Base-by-base conservation (phyloP, 2,888 invertebrate genomes). In the Oxycera nigricornis region DNA sequence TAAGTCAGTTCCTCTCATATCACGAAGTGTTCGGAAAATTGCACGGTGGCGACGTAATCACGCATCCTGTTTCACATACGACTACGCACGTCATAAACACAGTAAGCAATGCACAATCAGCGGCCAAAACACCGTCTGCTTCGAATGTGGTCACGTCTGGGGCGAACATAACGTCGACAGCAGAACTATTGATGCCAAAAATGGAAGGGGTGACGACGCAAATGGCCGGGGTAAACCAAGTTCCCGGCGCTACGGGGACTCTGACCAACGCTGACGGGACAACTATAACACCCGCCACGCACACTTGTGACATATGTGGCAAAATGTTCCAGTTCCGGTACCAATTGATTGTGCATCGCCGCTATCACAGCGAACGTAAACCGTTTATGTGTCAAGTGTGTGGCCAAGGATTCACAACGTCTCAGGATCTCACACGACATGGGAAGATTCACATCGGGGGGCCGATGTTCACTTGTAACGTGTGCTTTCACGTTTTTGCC, bases 261-360 rank as follows among this genome's bases (percentile, higher is more conserved):
- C 89, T 89, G 76, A 86, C 88, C 2, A 86, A 87, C n/a, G 72
- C 72, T 41, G 75, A 74, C 57, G 74, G 65, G 20, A 46, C 72
- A 17, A 75, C 31, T 41, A 75, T 76, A 41, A 76, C 75, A 41
- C 73, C 75, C 24, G 77, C 76, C 14, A 83, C 83, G 77, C 94
- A 94, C 83, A 89, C 91, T 20, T 94, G 94, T 83, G 94, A 94
- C 84, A 89, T 94, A 76, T 94, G 94, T 81, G 93, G 93, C 70
- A 94, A 94, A 86, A 91, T 93, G 86, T 94, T 94, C 85, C 93
- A 93, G 81, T 94, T 92, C 84, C 90, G 94, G 74, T 94, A 95
- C 85, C 94, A 94, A 83, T 88, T 94, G 75, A 94, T 94, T 80
- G 94, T 94, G 52, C 94, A 95, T 86, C 88, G 93, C 81, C 90